phyloP scores from a whole-genome alignment of 2,888 invertebrate genomes.

The Ypsolopha sequella region DNA sequence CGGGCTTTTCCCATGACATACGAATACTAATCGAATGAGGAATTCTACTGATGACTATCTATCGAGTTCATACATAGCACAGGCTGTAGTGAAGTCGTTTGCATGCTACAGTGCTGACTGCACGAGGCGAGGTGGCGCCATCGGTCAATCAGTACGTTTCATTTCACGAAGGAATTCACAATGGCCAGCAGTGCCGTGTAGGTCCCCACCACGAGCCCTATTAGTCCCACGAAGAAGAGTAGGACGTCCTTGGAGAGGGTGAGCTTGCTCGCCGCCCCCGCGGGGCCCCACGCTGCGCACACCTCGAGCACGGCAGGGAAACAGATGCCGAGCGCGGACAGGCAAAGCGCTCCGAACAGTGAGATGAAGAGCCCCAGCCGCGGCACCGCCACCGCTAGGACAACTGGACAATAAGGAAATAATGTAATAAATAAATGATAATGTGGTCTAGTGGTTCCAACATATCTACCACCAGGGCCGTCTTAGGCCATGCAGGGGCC shows the following conservation, averaged over 20 bases:
- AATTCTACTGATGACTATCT: no score
- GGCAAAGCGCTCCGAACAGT: conserved; percentile 79
- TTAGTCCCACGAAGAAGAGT: conserved; percentile 71
- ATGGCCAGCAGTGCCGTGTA: conserved; percentile 74
- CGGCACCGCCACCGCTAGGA: conserved; percentile 78
- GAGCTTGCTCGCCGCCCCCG: conserved; percentile 15
- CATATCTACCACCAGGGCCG: no score
- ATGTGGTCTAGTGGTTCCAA: no score
- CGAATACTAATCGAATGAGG: no score
- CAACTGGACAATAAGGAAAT: conserved; percentile 68
- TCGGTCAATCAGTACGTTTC: neutral
- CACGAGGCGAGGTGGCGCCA: neutral
- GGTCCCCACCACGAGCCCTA: conserved; percentile 76
- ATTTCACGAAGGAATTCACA: conserved; percentile 40
- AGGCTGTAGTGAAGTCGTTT: no score
- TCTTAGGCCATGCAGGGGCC: no score
- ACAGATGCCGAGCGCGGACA: conserved; percentile 79
- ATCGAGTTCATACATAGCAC: no score
- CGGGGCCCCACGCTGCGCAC: conserved; percentile 57
- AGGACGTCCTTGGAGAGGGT: conserved; percentile 63
- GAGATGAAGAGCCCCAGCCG: conserved; percentile 81
- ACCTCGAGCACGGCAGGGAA: conserved; percentile 83
- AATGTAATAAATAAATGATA: no score
- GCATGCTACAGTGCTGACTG: neutral
- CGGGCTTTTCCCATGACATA: no score